Conservation (phyloP, 2,113 vertebrate species). For the Sinocyclocheilus anophthalmus region DNA sequence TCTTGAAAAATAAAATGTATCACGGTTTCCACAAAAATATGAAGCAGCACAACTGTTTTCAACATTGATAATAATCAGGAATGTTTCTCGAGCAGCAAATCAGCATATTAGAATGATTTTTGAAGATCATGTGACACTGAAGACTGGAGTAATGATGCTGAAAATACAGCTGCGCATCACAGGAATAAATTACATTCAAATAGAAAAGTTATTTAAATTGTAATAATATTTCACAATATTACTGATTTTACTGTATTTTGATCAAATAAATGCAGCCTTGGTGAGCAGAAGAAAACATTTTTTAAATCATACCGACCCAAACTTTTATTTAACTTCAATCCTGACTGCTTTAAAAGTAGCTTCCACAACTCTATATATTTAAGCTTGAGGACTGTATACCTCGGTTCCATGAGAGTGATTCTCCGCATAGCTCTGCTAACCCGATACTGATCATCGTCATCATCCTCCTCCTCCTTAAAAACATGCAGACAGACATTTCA, state of each 20-base stretch:
- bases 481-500: conserved; percentile 43
- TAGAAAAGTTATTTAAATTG: no score
- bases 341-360: no score
- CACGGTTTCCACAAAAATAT: no score
- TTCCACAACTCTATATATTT: no score
- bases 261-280: background rate
- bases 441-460: conserved; percentile 59
- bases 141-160: background rate
- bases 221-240: background rate
- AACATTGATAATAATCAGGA: no score
- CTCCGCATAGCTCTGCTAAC: conserved; percentile 77
- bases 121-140: background rate
- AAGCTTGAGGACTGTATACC: conserved; percentile 70
- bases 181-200: no score
- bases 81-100: background rate
- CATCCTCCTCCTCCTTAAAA: conserved; percentile 55
- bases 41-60: no score
- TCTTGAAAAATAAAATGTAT: no score
- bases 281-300: background rate
- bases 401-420: conserved; percentile 80
- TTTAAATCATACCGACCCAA: background rate
- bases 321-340: background rate
- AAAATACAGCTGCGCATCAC: background rate
- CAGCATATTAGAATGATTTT: background rate
- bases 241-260: background rate